Base-by-base conservation (phyloP, 2,888 invertebrate genomes). In the Caradrina clavipalpis region DNA sequence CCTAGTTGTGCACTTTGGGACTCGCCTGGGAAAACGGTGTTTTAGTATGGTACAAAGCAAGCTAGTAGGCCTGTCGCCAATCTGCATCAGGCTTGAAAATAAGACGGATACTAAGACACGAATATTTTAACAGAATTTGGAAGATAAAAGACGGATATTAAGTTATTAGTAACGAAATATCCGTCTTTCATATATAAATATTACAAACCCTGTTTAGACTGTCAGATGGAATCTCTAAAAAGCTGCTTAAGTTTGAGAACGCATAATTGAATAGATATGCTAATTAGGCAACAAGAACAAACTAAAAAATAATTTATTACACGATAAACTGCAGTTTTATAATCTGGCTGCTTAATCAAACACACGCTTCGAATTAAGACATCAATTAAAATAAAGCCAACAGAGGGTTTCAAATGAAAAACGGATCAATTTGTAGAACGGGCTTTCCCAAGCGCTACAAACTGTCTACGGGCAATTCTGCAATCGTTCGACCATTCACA, bases 371-470 rank as follows among this genome's bases (percentile, higher is more conserved):
- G 45, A 74, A 74, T 69, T 47, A 73, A 80, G 75, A 72, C 73
- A 64, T 79, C 76, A 82, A 73, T 77, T 81, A 72, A 73, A 70
- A 57, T 49, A 45, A 68, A 69, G 49, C 22, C 10, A 78, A 66
- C 64, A 50, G 49, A 67, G 68, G 73, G 73, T 80, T 73, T 77
- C 42, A 69, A 73, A 69, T 83, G 87, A 86, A 90, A 71, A 89
- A 64, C 82, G 90, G 89, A 94, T 94, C 92, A 93, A 92, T 89
- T 88, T 85, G 84, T 84, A 78, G 68, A 67, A 8, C 67, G 77
- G 90, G 87, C 73, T 89, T 93, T 94, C 89, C 93, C 88, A 88
- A 90, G 86, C 64, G 82, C 78, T 78, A 78, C 82, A 77, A 72
- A 83, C 92, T 90, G 85, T 84, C 87, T 85, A 76, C 65, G 61